phyloP scores from a whole-genome alignment of 2,113 vertebrate genomes.

The Phoenicopterus ruber region DNA sequence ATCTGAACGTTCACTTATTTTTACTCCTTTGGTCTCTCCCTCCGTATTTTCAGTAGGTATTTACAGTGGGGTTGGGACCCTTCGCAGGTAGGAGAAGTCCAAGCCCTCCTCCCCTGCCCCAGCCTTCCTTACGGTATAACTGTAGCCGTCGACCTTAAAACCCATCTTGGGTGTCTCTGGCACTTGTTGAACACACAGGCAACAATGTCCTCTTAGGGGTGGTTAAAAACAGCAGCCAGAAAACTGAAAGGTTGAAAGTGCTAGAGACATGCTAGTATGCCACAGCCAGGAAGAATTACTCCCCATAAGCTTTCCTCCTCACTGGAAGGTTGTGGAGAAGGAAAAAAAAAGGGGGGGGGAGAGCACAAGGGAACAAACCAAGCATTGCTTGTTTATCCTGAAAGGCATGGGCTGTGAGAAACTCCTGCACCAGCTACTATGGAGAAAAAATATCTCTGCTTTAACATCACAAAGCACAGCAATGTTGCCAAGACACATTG shows the following conservation, averaged over 20 bases:
- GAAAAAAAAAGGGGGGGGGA: not conserved
- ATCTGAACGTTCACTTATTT: not conserved
- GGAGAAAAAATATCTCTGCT: not conserved
- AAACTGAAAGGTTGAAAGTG: not conserved
- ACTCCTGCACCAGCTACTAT: not conserved
- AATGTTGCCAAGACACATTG: not conserved
- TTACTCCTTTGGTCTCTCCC: not conserved
- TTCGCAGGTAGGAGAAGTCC: not conserved
- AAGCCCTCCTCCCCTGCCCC: not conserved
- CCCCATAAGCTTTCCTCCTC: not conserved
- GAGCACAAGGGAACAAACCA: not conserved
- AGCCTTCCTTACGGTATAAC: not conserved
- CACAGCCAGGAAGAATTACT: not conserved
- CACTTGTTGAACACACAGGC: not conserved
- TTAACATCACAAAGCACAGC: not conserved
- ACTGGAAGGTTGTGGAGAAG: not conserved
- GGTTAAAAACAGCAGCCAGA: not conserved
- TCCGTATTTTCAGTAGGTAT: not conserved
- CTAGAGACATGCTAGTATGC: not conserved
- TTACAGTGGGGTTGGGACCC: not conserved
- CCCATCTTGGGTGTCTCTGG: not conserved
- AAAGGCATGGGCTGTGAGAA: not conserved
- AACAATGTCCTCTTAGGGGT: not conserved
- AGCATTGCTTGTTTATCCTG: not conserved
- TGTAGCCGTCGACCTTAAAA: not conserved